A percentile compares a stretch with the other conserved stretches of the same genome.
phyloP scores from a whole-genome alignment of 53 echinoderm and acorn worm genomes.

The Echinarachnius parma region DNA sequence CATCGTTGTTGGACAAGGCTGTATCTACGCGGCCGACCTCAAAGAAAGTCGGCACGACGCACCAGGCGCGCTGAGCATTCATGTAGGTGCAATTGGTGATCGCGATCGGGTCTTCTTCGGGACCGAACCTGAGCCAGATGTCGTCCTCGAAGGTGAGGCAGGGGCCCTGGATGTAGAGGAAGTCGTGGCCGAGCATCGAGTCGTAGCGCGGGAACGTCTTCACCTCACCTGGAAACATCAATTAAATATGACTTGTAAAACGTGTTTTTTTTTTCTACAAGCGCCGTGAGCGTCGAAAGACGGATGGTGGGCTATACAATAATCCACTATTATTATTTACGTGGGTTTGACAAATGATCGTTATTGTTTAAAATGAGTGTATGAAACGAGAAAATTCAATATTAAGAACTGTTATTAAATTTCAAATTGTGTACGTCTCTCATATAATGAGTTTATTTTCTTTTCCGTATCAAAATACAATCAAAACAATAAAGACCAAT shows the following conservation, averaged over 20 bases:
- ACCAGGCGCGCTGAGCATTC: constrained; percentile 52
- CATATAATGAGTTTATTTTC: no score
- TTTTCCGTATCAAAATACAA: no score
- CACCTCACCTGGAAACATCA: constrained; percentile 42
- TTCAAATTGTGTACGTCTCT: no score
- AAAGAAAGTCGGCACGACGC: constrained; percentile 74
- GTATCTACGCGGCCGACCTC: constrained; percentile 68
- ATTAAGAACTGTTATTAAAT: no score
- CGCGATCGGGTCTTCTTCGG: constrained; percentile 61
- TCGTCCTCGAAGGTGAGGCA: constrained; percentile 70
- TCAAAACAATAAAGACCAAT: no score
- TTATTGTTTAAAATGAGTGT: no score
- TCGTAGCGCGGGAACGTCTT: constrained; percentile 63
- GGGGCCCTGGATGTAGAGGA: constrained; percentile 62
- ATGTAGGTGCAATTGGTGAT: constrained; percentile 71
- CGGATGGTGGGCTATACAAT: no score
- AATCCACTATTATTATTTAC: no score
- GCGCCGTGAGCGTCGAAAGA: no score
- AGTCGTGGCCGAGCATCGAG: constrained; percentile 72
- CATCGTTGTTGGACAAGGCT: constrained; percentile 70
- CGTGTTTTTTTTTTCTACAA: no score
- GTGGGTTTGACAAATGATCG: no score
- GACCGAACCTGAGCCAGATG: constrained; percentile 64
- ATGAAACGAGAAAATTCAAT: no score
- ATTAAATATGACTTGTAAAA: background rate